Conservation (phyloP, 2,797 vertebrate species). For the Poliocrania exsul region DNA sequence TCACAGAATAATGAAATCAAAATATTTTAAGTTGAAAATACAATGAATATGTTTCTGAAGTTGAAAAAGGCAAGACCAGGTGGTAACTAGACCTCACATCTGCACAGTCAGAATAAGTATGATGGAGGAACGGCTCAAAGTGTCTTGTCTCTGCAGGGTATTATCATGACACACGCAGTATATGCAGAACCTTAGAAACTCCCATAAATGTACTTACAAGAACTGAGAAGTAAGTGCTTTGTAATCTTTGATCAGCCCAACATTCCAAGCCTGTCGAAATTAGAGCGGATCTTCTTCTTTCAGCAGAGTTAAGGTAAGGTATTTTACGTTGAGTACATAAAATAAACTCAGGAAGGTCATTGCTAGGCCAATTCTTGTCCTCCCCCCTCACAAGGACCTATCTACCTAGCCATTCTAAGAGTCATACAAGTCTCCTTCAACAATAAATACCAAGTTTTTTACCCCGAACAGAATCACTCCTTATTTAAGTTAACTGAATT, state of each 20-base stretch:
- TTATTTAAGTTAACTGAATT: background rate
- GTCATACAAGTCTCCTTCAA: background rate
- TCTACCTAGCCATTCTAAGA: background rate
- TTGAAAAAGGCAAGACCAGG: background rate
- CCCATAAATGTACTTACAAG: constrained; percentile 1
- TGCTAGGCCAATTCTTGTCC: background rate
- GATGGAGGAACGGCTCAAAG: background rate
- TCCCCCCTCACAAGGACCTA: background rate
- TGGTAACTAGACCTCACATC: background rate
- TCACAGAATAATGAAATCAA: background rate
- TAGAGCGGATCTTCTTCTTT: background rate
- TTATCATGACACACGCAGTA: background rate
- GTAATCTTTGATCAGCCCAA: background rate
- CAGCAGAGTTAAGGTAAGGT: background rate
- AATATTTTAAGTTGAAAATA: background rate
- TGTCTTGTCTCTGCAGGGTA: background rate
- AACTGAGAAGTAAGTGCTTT: background rate
- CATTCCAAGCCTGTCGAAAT: constrained; percentile 10
- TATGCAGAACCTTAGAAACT: background rate
- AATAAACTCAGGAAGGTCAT: background rate
- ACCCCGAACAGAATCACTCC: background rate
- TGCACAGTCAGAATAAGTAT: background rate
- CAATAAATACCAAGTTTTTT: background rate
- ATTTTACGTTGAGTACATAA: background rate
- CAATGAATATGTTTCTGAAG: background rate